Base-by-base conservation (phyloP, 92 coral and sea anemone species). In the Parazoanthus atlanticus region DNA sequence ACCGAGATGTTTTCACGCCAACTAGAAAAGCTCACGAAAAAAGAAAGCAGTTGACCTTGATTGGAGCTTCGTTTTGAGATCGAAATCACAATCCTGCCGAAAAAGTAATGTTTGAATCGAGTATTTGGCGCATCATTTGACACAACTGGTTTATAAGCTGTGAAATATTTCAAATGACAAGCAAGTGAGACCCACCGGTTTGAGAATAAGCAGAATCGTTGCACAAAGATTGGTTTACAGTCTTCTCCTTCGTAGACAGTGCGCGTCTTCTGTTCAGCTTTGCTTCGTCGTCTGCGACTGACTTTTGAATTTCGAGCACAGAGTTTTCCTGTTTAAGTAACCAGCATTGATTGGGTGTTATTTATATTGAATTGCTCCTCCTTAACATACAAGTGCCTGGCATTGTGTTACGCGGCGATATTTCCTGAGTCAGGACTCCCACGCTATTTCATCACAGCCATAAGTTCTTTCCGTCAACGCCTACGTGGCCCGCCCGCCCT, bases 381-480 rank as follows among this genome's bases (percentile, higher is more conserved):
- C 84, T 80, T 80, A 10, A 58, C 47, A 30, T 43, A 80, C 40
- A 56, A 80, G 84, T 80, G 47, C 46, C 23, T 32, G 71, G 84
- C 64, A 80, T 80, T 80, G 84, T 54, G 64, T 80, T 79, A 52
- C 84, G 61, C 61, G 69, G 52, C 21, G 84, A 52, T 30, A 79
- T 52, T 80, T 80, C 84, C 84, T 54, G 69, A 52, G 28, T 54
- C 36, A 30, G 21, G 71, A 56, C 70, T 72, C 84, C 84, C 84
- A 21, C 84, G 84, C 69, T 19, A 61, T 61, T 13, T 61, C 69
- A 61, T 61, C 28, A 61, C 28, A 61, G 72, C 72, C 10, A 43
- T 80, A 54, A 80, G 72, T 72, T 80, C 40, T 19, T 80, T 80
- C 84, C 84, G 69, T 56, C 32, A 32, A 80, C 84, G 84, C 84